Evolutionary conservation across 2,113 vertebrate genomes (phyloP).

Genomic region (Chaenogobius annularis): DNA sequence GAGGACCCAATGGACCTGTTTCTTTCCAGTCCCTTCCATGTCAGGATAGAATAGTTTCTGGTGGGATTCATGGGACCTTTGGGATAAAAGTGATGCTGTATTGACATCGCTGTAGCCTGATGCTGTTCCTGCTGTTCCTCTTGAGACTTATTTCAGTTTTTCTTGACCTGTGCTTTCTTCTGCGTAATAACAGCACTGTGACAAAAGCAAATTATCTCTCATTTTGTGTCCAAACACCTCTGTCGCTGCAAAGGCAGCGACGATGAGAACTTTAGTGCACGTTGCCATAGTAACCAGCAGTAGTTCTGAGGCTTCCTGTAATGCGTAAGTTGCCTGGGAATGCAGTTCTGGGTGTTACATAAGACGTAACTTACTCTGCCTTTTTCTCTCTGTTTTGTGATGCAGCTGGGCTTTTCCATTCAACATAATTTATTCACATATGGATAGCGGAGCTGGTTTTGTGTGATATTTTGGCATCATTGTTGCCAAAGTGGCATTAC

Average conservation of each 20-base stretch:
- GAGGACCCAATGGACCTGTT: neutral
- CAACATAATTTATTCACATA: conserved; percentile 70
- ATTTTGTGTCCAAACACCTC: conserved; percentile 37
- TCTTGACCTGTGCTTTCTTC: neutral
- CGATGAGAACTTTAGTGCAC: conserved; percentile 48
- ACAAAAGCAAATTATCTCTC: conserved; percentile 35
- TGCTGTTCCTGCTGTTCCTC: neutral
- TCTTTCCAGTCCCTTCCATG: neutral
- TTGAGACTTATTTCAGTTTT: neutral
- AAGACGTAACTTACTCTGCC: conserved; percentile 32
- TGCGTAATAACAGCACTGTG: conserved; percentile 26
- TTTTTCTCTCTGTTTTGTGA: conserved; percentile 19
- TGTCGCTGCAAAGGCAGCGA: conserved; percentile 23
- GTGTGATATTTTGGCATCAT: conserved; percentile 38
- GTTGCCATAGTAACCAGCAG: conserved; percentile 67
- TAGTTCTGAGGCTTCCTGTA: conserved; percentile 65
- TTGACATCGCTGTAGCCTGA: neutral
- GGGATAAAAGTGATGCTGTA: neutral
- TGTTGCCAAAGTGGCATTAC: conserved; percentile 34
- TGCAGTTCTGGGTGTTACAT: conserved; percentile 66
- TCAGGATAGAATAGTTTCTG: neutral
- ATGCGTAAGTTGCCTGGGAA: conserved; percentile 65
- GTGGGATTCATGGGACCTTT: neutral
- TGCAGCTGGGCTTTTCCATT: conserved; percentile 66
- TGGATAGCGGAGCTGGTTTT: conserved; percentile 53